A percentile compares a stretch with the other conserved stretches of the same genome.
Conservation (phyloP, 1,140 invertebrate genomes). For the Caenorhabditis remanei region DNA sequence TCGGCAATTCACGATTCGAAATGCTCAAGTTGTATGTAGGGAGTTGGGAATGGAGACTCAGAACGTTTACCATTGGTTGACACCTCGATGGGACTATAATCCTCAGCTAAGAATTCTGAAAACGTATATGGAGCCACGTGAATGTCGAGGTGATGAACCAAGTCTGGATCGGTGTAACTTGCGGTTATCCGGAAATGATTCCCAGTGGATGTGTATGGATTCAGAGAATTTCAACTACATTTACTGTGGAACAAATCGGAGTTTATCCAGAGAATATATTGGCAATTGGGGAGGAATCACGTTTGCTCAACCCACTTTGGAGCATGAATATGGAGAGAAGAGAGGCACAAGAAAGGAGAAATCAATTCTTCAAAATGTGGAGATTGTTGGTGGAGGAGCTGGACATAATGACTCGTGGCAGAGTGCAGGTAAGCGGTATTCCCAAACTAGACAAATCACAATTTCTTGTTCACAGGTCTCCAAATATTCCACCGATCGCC, state of each 20-base stretch:
- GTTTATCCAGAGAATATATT: conserved; percentile 76
- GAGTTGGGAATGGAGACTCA: conserved; percentile 91
- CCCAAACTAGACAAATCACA: no score
- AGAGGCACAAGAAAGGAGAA: conserved; percentile 67
- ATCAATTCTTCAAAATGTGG: conserved; percentile 86
- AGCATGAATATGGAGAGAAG: conserved; percentile 79
- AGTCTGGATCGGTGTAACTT: conserved; percentile 86
- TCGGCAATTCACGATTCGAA: conserved; percentile 90
- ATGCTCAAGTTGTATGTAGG: conserved; percentile 91
- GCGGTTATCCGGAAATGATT: conserved; percentile 83
- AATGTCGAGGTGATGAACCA: conserved; percentile 86
- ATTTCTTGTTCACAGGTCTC: conserved; percentile 78
- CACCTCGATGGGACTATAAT: conserved; percentile 79
- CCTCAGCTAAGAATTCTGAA: conserved; percentile 82
- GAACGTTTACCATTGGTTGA: conserved; percentile 84
- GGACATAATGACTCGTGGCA: conserved; percentile 89
- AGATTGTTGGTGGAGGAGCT: conserved; percentile 93
- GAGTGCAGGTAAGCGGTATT: conserved; percentile 83
- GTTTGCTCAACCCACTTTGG: conserved; percentile 90
- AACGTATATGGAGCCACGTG: conserved; percentile 93
- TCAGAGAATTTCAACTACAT: conserved; percentile 90
- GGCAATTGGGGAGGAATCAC: conserved; percentile 96
- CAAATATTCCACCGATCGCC: conserved; percentile 90
- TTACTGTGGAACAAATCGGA: conserved; percentile 83
- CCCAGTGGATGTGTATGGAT: conserved; percentile 87